Evolutionary conservation across 2,888 invertebrate genomes (phyloP), one percentile per base, ranked within the genome.

Genomic region (Drosophila percnosoma): DNA sequence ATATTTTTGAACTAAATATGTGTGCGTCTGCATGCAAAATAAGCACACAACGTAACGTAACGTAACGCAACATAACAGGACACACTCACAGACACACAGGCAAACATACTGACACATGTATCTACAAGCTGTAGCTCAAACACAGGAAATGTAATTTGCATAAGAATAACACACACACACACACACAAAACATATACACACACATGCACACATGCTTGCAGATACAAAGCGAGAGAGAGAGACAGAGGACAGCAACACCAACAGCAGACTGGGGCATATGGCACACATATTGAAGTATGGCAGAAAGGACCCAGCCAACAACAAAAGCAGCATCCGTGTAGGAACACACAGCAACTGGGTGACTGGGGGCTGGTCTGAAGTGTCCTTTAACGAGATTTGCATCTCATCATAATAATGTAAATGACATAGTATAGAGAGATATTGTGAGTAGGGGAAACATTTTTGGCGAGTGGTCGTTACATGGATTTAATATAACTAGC

Each of bases 81-180:
- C 53, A 21, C n/a, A 29, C 31, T 21, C 52, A 4, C 52, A 45
- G 45, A 73, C 45, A 55, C 29, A 38, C 38, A 36, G 42, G 42
- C 48, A 49, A 58, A 53, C 52, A 67, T 51, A 60, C 71, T 72
- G 80, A 86, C 82, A 86, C 73, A 82, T 88, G 86, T 84, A 84
- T 68, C 84, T 89, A 87, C 89, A 89, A 81, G 86, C 89, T 86
- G 87, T 88, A 86, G 89, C 86, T 89, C 87, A 87, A 86, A 87
- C 86, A 86, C 81, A 87, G 87, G 89, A 87, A 87, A 86, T 87
- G 87, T 89, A 87, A 87, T 89, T 87, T 87, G 89, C 87, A 87
- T 87, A 87, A 87, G 89, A 89, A 87, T 89, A 87, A 89, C 77
- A 78, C 68, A 83, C 64, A 78, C 40, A 60, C 65, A 55, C 52